A percentile compares a stretch with the other conserved stretches of the same genome.
phyloP scores from a whole-genome alignment of 2,888 invertebrate species.

The Brenthis ino region DNA sequence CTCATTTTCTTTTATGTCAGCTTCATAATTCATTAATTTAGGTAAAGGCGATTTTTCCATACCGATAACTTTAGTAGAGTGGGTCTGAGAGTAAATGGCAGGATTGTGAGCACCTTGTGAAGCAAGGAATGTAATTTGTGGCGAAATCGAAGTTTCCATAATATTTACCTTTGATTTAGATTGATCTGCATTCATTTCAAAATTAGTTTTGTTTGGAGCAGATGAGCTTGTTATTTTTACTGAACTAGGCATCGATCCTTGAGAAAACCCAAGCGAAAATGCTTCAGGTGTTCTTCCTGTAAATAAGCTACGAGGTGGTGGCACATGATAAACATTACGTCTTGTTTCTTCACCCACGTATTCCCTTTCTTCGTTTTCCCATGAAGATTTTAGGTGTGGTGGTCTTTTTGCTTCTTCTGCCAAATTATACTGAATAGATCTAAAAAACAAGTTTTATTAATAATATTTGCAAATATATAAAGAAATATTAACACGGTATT shows the following conservation, averaged over 20 bases:
- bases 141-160: slow-evolving; percentile 59
- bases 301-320: slow-evolving; percentile 61
- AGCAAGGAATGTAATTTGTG: slow-evolving; percentile 76
- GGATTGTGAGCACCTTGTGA: slow-evolving; percentile 75
- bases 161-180: slow-evolving; percentile 57
- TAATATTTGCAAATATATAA: slow-evolving; percentile 9
- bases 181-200: slow-evolving; percentile 60
- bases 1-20: slow-evolving; percentile 60
- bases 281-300: slow-evolving; percentile 76
- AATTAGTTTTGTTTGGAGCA: slow-evolving; percentile 56
- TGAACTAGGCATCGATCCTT: slow-evolving; percentile 57
- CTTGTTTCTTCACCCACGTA: slow-evolving; percentile 52
- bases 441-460: slow-evolving; percentile 39
- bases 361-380: slow-evolving; percentile 62
- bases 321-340: slow-evolving; percentile 50
- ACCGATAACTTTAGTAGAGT: slow-evolving; percentile 59
- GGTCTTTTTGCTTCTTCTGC: slow-evolving; percentile 76
- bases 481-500: neutral
- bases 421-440: slow-evolving; percentile 74
- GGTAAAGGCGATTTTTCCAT: slow-evolving; percentile 68
- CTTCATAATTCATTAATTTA: slow-evolving; percentile 73
- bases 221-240: slow-evolving; percentile 60
- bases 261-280: slow-evolving; percentile 69
- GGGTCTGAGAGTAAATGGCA: slow-evolving; percentile 53
- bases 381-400: slow-evolving; percentile 61